A percentile compares a stretch with the other conserved stretches of the same genome.
phyloP scores from a whole-genome alignment of 2,797 vertebrate species.

The Pseudotriccus pelzelni region DNA sequence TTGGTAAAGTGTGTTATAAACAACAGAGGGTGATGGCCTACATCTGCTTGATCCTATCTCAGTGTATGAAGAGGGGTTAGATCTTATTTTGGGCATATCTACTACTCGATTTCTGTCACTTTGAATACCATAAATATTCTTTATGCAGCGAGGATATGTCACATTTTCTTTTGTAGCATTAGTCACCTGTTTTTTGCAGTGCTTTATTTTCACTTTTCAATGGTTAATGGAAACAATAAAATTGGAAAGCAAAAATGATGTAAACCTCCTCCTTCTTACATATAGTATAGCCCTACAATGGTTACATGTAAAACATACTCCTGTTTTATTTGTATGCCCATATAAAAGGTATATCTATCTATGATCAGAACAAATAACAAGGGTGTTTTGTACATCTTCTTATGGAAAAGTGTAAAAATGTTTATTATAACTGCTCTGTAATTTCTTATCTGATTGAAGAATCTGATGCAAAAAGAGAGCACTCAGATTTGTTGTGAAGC shows the following conservation, averaged over 20 bases:
- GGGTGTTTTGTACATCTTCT: fast-evolving
- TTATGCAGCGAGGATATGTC: background rate
- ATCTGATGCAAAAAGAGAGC: background rate
- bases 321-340: background rate
- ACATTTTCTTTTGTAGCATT: background rate
- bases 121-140: background rate
- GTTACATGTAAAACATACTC: background rate
- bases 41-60: background rate
- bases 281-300: background rate
- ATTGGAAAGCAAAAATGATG: background rate
- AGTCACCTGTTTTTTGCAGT: background rate
- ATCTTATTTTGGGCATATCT: background rate
- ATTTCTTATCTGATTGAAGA: background rate
- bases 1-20: background rate
- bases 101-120: background rate
- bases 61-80: fast-evolving
- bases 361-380: background rate
- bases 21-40: background rate
- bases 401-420: background rate
- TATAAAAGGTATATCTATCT: background rate
- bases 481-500: background rate
- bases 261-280: background rate
- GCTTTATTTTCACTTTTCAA: background rate
- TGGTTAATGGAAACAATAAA: background rate
- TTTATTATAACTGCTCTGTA: background rate